Base-by-base conservation (phyloP, 2,888 invertebrate species). In the Drosophila paucipuncta region DNA sequence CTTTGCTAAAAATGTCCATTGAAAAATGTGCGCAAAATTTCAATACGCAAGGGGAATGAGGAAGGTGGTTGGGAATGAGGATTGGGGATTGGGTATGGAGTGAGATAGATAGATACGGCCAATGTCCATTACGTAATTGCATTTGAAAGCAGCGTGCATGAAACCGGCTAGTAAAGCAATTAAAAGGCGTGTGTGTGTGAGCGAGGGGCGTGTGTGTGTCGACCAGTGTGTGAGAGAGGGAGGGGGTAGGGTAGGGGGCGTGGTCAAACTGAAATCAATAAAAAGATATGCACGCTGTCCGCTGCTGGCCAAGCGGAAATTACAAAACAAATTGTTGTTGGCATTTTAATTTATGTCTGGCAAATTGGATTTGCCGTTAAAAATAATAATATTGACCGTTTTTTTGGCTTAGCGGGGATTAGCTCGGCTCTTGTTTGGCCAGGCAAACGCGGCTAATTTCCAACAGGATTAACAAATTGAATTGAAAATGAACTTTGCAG, bases 81-180 rank as follows among this genome's bases (percentile, higher is more conserved):
- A 6, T 50, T 7, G 33, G n/a, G 18, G 25, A 31, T 7, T 41
- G 49, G 7, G 28, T 28, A 30, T 9, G 41, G 43, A n/a, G 31
- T 30, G 55, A 10, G 39, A 13, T 57, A 0, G 50, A 47, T 58
- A 60, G 65, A 77, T 77, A 65, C 77, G 68, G 70, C 50, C 69
- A 69, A 69, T 78, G 80, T 69, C 76, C 71, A 74, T 78, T 80
- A 69, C 78, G 71, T 80, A 80, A 80, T 80, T 80, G 71, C 78
- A 80, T 79, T 79, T 76, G 73, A 69, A 64, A 54, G 73, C 80
- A 64, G 54, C 71, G 68, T 68, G 73, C 74, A 83, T 76, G 80
- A 80, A 82, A 76, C 82, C 63, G 73, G 88, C 89, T 85, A 88
- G 76, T 88, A 90, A 88, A 85, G 86, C 85, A 86, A 90, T 88